A percentile compares a stretch with the other conserved stretches of the same genome.
Conservation (phyloP, 1,140 invertebrate genomes). For the Musca domestica region DNA sequence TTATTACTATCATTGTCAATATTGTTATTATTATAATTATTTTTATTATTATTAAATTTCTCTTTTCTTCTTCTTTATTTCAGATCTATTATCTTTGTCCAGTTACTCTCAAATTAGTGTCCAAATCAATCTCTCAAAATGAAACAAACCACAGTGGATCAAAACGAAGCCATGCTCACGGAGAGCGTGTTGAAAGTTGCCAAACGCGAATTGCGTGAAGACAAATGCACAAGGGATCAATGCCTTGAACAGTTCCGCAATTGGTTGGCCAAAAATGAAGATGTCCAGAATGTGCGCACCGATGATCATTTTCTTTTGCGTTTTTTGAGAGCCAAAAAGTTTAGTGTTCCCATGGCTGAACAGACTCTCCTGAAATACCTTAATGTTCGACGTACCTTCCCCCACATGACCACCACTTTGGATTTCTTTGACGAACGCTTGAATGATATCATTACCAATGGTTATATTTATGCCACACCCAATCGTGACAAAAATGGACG, state of each 20-base stretch:
- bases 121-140: slow-evolving; percentile 27
- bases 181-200: slow-evolving; percentile 58
- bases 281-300: slow-evolving; percentile 66
- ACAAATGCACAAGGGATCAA: slow-evolving; percentile 60
- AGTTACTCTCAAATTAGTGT: no score
- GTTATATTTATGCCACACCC: slow-evolving; percentile 72
- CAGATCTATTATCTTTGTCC: no score
- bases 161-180: slow-evolving; percentile 37
- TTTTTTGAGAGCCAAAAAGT: slow-evolving; percentile 76
- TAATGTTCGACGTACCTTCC: slow-evolving; percentile 67
- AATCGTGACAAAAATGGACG: slow-evolving; percentile 68
- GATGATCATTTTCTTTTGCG: slow-evolving; percentile 73
- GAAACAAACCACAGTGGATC: slow-evolving; percentile 37
- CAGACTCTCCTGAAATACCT: slow-evolving; percentile 77
- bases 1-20: no score
- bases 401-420: slow-evolving; percentile 63
- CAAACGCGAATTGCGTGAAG: slow-evolving; percentile 64
- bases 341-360: slow-evolving; percentile 75
- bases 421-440: slow-evolving; percentile 66
- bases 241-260: slow-evolving; percentile 62
- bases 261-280: slow-evolving; percentile 68
- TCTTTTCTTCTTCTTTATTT: no score
- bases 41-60: no score
- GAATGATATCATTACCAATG: slow-evolving; percentile 63
- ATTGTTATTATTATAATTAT: no score